These are phyloP conservation scores for Clusia tigrina DNA, from an alignment of 2,888 invertebrate species.

Conservation along the genomic window DNA sequence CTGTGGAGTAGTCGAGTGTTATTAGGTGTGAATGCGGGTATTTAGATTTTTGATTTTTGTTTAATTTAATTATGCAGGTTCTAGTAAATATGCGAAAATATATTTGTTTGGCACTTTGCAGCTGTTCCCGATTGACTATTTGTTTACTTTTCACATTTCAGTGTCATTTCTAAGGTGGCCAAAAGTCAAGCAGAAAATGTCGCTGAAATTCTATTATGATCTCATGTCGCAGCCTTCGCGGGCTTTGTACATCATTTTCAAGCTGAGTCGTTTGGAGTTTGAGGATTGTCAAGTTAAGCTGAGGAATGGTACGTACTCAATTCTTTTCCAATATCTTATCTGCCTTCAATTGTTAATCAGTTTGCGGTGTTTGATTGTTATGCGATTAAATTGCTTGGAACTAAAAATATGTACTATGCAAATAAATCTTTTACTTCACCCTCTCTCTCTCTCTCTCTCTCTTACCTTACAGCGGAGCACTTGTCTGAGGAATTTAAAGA, in stretches of 20 bases:
- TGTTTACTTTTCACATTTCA: constrained; percentile 5
- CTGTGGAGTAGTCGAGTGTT: no score
- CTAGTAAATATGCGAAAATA: not conserved
- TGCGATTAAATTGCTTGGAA: not conserved
- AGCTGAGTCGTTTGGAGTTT: constrained; percentile 71
- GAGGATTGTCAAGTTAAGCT: constrained; percentile 71
- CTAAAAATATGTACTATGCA: not conserved
- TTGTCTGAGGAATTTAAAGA: constrained; percentile 68
- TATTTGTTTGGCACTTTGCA: no score
- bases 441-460: constrained; percentile 14
- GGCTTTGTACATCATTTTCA: constrained; percentile 75
- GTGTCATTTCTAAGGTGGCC: constrained; percentile 17
- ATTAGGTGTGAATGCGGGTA: no score
- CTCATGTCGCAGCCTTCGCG: constrained; percentile 80
- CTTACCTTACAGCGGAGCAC: constrained; percentile 67
- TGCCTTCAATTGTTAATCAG: constrained; percentile 10
- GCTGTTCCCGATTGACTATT: no score
- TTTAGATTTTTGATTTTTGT: not conserved
- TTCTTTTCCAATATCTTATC: constrained; percentile 8
- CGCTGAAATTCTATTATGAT: constrained; percentile 73
- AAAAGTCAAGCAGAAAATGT: constrained; percentile 49
- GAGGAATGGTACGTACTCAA: constrained; percentile 67
- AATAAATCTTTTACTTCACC: no score
- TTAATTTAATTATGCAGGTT: not conserved
- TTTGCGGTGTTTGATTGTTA: not conserved